Conservation (phyloP, 2,797 vertebrate genomes). For the Limnodromus scolopaceus region DNA sequence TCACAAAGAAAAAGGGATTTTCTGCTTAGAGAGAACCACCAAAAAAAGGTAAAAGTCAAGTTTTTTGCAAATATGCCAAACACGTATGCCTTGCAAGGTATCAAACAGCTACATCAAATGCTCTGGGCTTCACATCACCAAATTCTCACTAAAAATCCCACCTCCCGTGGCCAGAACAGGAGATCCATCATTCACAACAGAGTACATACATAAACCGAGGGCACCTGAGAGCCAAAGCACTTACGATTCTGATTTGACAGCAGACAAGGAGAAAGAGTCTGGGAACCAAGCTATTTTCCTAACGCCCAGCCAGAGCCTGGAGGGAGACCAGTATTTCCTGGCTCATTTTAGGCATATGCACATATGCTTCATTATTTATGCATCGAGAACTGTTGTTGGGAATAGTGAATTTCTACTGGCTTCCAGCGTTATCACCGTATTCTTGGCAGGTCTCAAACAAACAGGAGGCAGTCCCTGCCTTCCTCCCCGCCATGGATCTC, state of each 20-base stretch:
- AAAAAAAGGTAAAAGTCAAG: rapidly evolving
- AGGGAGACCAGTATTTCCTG: neutral
- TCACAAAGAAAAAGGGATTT: neutral
- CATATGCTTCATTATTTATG: neutral
- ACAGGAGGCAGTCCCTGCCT: neutral
- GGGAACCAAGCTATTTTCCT: neutral
- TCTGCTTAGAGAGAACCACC: neutral
- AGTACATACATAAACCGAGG: rapidly evolving
- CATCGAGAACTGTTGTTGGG: neutral
- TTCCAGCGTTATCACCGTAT: neutral
- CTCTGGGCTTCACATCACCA: neutral
- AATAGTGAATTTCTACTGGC: neutral
- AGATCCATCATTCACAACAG: neutral
- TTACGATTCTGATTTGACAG: neutral
- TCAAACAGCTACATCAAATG: neutral
- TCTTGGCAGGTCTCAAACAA: neutral
- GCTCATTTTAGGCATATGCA: neutral
- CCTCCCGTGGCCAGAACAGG: neutral
- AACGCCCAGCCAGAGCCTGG: neutral
- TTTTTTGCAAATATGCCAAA: neutral
- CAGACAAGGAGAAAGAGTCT: neutral
- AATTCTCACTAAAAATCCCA: neutral
- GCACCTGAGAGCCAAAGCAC: neutral
- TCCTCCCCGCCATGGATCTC: neutral
- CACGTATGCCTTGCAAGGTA: rapidly evolving